Percentiles rank a stretch among this genome's conserved stretches.
Conservation (phyloP, 2,888 invertebrate genomes). For the Fabriciana adippe region DNA sequence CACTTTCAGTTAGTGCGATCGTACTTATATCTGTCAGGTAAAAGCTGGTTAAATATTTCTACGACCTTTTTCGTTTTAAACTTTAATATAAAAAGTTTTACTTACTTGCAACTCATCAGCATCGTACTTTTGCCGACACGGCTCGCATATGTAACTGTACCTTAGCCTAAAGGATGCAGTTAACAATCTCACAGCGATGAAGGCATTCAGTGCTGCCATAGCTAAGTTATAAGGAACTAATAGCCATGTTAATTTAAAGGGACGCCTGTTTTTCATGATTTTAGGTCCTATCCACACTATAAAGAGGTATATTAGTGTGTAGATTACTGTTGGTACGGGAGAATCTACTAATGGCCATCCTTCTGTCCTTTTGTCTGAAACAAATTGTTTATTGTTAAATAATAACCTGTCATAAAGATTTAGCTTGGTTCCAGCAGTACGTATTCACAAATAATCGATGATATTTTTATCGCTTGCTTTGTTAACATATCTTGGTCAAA, state of each 20-base stretch:
- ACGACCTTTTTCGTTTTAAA: too few relatives aligned
- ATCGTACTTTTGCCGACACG: conserved; percentile 88
- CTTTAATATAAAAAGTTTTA: conserved; percentile 21
- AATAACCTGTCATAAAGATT: background rate
- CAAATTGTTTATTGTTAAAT: conserved; percentile 34
- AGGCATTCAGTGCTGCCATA: conserved; percentile 91
- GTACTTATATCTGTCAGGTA: too few relatives aligned
- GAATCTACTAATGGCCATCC: conserved; percentile 94
- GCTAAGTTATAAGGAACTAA: conserved; percentile 92
- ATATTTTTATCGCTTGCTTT: too few relatives aligned
- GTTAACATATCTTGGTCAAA: too few relatives aligned
- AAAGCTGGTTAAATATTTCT: too few relatives aligned
- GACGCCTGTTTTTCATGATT: conserved; percentile 88
- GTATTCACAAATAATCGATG: too few relatives aligned
- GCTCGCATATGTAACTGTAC: conserved; percentile 94
- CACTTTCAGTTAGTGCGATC: too few relatives aligned
- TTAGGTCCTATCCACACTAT: conserved; percentile 92
- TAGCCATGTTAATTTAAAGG: conserved; percentile 88
- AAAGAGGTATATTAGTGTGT: conserved; percentile 87
- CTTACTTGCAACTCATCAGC: conserved; percentile 91
- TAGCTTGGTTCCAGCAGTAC: background rate
- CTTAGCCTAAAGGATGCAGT: conserved; percentile 87
- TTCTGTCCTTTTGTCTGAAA: conserved; percentile 89
- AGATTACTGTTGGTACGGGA: conserved; percentile 86
- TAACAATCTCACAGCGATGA: conserved; percentile 90